Percentiles rank a stretch among this genome's conserved stretches.
phyloP scores from a whole-genome alignment of 2,797 vertebrate genomes.

The Crax fasciolata region DNA sequence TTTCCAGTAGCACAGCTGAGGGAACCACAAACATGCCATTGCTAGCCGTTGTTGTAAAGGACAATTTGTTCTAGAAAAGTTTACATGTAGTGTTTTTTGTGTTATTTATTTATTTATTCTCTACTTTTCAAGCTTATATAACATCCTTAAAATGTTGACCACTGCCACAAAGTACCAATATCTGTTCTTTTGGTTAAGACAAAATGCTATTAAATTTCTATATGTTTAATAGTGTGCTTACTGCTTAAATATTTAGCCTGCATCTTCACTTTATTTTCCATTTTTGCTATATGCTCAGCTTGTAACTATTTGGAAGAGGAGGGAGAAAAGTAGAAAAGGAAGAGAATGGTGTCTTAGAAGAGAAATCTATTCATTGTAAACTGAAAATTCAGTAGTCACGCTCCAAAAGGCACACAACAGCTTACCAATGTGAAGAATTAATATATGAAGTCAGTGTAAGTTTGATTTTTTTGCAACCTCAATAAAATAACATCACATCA shows the following conservation, averaged over 20 bases:
- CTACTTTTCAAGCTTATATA: not conserved
- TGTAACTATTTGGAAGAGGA: not conserved
- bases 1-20: not conserved
- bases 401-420: not conserved
- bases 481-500: not conserved
- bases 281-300: not conserved
- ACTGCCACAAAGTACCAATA: not conserved
- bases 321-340: not conserved
- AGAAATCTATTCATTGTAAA: not conserved
- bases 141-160: not conserved
- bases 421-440: not conserved
- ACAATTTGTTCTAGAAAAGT: not conserved
- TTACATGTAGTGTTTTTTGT: not conserved
- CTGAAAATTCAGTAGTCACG: not conserved
- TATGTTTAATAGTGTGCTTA: not conserved
- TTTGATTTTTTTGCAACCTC: not conserved
- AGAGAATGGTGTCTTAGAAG: not conserved
- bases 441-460: not conserved
- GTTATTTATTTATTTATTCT: not conserved
- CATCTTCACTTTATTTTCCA: not conserved
- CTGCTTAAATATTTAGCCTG: not conserved
- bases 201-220: not conserved
- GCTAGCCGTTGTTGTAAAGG: not conserved
- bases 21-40: not conserved
- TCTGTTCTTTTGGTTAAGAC: not conserved